Evolutionary conservation across 2,888 invertebrate genomes (phyloP).

Genomic region (Perdita meconis): DNA sequence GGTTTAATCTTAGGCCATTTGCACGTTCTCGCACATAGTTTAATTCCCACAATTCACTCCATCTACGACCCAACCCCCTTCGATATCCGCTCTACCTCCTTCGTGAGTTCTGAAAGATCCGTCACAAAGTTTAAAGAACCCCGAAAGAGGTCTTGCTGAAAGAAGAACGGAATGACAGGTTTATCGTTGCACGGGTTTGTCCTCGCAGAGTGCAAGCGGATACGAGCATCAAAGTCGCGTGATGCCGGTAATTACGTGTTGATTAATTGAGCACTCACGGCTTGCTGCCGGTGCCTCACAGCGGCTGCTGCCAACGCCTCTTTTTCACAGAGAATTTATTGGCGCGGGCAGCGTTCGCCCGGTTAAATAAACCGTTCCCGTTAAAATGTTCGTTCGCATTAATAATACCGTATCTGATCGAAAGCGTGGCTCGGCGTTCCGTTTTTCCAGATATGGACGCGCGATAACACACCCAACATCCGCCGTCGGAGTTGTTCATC

Average conservation of each 20-base stretch:
- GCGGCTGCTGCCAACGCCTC: conserved; percentile 51
- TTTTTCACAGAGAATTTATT: conserved; percentile 52
- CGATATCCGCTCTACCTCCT: no score
- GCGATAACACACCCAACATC: conserved; percentile 31
- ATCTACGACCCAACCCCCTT: no score
- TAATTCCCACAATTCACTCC: no score
- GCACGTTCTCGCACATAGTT: no score
- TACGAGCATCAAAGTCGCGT: conserved; percentile 54
- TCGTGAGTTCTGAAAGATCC: no score
- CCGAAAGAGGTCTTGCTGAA: not conserved
- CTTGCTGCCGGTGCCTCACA: conserved; percentile 19
- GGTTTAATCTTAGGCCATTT: no score
- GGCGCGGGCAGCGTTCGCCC: conserved; percentile 25
- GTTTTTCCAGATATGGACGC: conserved; percentile 39
- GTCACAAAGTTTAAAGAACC: no score
- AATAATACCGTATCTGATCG: conserved; percentile 51
- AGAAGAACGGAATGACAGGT: conserved; percentile 14
- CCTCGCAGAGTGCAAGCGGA: conserved; percentile 24
- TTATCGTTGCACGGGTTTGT: conserved; percentile 22
- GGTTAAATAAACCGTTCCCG: conserved; percentile 57
- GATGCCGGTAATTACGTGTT: conserved; percentile 58
- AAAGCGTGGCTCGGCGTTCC: conserved; percentile 30
- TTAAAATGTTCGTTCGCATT: conserved; percentile 53
- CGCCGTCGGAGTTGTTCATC: conserved; percentile 11
- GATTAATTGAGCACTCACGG: conserved; percentile 59